phyloP scores from a whole-genome alignment of 2,797 vertebrate genomes.

The Eospalax fontanierii region DNA sequence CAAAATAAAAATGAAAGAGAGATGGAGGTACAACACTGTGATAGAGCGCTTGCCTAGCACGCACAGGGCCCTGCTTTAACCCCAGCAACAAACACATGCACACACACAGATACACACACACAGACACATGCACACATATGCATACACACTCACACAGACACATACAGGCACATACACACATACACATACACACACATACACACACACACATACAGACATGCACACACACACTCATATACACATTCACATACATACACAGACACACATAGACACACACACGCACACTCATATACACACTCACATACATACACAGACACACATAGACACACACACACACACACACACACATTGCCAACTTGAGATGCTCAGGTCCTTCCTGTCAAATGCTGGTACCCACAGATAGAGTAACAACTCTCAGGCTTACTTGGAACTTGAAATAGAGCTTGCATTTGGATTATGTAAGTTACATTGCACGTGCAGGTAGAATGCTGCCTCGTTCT shows the following conservation, averaged over 20 bases:
- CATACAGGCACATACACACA: neutral
- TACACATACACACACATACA: neutral
- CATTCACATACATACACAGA: too few species aligned
- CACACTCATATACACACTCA: too few species aligned
- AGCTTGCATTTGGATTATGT: neutral
- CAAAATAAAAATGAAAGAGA: neutral
- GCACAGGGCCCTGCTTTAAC: neutral
- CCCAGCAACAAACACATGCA: neutral
- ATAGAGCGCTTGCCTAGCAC: neutral
- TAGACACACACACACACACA: neutral
- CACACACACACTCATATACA: too few species aligned
- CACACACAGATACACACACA: too few species aligned
- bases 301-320: neutral
- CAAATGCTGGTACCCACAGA: neutral
- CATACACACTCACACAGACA: too few species aligned
- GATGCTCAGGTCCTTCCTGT: neutral
- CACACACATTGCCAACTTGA: neutral
- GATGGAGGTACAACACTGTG: neutral
- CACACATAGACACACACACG: too few species aligned
- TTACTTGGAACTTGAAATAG: too few species aligned
- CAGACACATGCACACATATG: neutral
- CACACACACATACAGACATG: neutral
- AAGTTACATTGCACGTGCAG: neutral
- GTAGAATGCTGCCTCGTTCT: slow-evolving; percentile 46
- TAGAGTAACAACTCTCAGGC: too few species aligned